These are phyloP conservation scores for Holacanthella duospinosa DNA, from an alignment of 2,888 invertebrate species.

Conservation along the genomic window DNA sequence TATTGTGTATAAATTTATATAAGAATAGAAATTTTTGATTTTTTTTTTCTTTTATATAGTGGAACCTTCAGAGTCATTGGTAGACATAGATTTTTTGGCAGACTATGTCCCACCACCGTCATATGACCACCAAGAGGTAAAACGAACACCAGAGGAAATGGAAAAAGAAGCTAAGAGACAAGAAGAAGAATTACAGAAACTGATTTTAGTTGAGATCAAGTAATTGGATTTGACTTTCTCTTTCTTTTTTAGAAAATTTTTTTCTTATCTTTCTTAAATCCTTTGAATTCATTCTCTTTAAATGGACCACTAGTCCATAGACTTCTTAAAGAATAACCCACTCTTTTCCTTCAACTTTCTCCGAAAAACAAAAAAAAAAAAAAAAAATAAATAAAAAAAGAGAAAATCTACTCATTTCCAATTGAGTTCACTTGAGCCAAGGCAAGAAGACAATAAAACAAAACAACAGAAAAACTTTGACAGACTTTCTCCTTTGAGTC, in stretches of 20 bases:
- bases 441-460: background rate
- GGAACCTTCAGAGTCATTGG: too few species aligned
- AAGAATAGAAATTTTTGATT: too few species aligned
- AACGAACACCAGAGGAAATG: slow-evolving; percentile 37
- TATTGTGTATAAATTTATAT: too few species aligned
- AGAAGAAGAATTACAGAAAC: slow-evolving; percentile 33
- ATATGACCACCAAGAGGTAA: slow-evolving; percentile 27
- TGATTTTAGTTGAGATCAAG: slow-evolving; percentile 32
- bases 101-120: slow-evolving; percentile 37
- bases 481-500: background rate
- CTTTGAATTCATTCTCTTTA: background rate
- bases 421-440: background rate
- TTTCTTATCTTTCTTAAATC: slow-evolving; percentile 6
- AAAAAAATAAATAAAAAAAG: background rate
- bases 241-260: too few species aligned
- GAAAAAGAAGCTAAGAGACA: slow-evolving; percentile 35
- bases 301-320: background rate
- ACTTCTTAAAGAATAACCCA: background rate
- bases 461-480: background rate
- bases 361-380: too few species aligned
- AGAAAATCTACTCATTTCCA: background rate
- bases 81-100: slow-evolving; percentile 35
- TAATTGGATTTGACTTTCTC: slow-evolving; percentile 17
- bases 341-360: background rate
- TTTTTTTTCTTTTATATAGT: too few species aligned